phyloP scores from a whole-genome alignment of 2,888 invertebrate genomes.

The Amphipoea oculea region DNA sequence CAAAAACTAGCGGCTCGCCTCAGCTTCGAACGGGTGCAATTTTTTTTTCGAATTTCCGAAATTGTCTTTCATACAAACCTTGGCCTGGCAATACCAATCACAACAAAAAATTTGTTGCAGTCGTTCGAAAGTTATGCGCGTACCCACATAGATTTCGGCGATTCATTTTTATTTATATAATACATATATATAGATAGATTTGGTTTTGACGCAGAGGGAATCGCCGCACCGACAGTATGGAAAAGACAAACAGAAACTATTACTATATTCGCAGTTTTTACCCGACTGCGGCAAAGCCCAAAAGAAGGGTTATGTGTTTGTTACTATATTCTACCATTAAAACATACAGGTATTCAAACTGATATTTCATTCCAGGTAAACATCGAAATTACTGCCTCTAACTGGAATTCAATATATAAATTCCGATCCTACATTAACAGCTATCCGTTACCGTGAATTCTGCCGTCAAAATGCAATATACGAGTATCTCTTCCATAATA shows the following conservation, averaged over 20 bases:
- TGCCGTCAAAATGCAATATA: slow-evolving; percentile 14
- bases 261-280: not conserved
- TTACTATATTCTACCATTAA: not conserved
- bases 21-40: no score
- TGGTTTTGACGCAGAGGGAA: not conserved
- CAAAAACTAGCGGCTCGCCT: not conserved
- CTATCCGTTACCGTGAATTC: not conserved
- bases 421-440: not conserved
- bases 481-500: not conserved
- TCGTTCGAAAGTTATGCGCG: no score
- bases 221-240: not conserved
- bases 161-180: no score
- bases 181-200: not conserved
- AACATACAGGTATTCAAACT: not conserved
- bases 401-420: not conserved
- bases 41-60: no score
- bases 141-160: no score
- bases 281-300: no score
- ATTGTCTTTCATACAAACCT: no score
- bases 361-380: not conserved
- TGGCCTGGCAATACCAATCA: no score
- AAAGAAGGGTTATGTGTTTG: no score
- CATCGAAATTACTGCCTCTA: not conserved
- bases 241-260: not conserved
- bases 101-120: no score